Base-by-base conservation (phyloP, 2,888 invertebrate genomes). In the Pollenia amentaria region DNA sequence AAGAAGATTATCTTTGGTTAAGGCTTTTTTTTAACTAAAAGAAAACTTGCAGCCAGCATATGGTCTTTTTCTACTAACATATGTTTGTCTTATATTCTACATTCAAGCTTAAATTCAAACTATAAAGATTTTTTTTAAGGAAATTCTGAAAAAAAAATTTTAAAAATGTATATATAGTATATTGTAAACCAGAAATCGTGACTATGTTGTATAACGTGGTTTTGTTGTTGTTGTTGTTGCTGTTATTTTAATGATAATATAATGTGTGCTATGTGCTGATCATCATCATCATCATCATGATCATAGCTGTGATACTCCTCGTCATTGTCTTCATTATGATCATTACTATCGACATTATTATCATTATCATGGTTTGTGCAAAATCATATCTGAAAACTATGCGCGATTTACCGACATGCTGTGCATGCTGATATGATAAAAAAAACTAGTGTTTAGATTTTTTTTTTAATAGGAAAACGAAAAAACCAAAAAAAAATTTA, bases 191-290 rank as follows among this genome's bases (percentile, higher is more conserved):
- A 84, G 76, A 77, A 87, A 87, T 87, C 87, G 87, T 87, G 87
- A 87, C 87, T 87, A 78, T 87, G 87, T 87, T 84, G 84, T 84
- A 87, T 87, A 87, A 87, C 87, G 87, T 87, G 87, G 87, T 81
- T 87, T 87, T 62, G 69, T 70, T 75, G 76, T 65, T 80, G 46
- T 67, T 81, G 57, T 40, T 42, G 42, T 53, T 65, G 57, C 38
- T 38, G 38, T 57, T 65, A 55, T 73, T 67, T 77, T 69, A 84
- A 77, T 87, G 84, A 80, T 87, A 84, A 77, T 84, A 84, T 84
- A 84, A 81, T 84, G 51, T 87, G 77, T 87, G 77, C 72, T 87
- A 81, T 87, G 78, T 84, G 87, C 42, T 44, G 48, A 82, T 82
- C 40, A 29, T 64, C 73, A 82, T 75, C 53, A 48, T 76, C 53